Evolutionary conservation across 2,113 vertebrate genomes (phyloP), one percentile per base, ranked within the genome.

Genomic region (Vulpes lagopus): DNA sequence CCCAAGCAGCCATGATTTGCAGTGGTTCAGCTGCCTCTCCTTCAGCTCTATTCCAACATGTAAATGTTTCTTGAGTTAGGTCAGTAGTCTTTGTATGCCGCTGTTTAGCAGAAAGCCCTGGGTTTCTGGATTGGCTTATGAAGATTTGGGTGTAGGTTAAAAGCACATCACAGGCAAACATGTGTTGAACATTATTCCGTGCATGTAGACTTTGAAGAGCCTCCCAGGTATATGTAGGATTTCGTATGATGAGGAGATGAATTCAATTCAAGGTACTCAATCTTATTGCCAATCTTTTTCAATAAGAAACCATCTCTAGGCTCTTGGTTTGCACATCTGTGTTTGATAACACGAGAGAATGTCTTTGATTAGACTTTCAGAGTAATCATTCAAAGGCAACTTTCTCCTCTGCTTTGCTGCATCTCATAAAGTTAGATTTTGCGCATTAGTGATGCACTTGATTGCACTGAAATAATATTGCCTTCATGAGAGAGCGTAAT

Each of bases 311-410:
- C 82, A 81, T 98, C 97, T 98, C 87, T 88, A 86, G 57, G 88
- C 53, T 96, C 76, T 97, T 85, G 92, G 71, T 96, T 96, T 95
- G 89, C 98, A 97, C 98, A 98, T 98, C 98, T 99, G 98, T 98
- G 93, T 99, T 98, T 98, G 98, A 98, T 99, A 98, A 98, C 94
- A 82, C 84, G 96, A 89, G 89, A 97, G 98, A 98, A 98, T 99
- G 98, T 94, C 98, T 99, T 98, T 98, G 98, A 98, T 99, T 99
- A 99, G 98, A 92, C 11, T 97, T 98, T 96, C 98, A 94, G 98
- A 96, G 97, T 98, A 98, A 98, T 98, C 96, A 76, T 97, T 98
- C 95, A 96, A 97, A 98, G 96, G 78, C 96, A 98, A 96, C 97
- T 94, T 97, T 97, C 91, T 93, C 98, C 97, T 96, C 14, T 82